Percentiles rank a stretch among this genome's conserved stretches.
phyloP scores from a whole-genome alignment of 2,797 vertebrate species.

The Momotus momota region DNA sequence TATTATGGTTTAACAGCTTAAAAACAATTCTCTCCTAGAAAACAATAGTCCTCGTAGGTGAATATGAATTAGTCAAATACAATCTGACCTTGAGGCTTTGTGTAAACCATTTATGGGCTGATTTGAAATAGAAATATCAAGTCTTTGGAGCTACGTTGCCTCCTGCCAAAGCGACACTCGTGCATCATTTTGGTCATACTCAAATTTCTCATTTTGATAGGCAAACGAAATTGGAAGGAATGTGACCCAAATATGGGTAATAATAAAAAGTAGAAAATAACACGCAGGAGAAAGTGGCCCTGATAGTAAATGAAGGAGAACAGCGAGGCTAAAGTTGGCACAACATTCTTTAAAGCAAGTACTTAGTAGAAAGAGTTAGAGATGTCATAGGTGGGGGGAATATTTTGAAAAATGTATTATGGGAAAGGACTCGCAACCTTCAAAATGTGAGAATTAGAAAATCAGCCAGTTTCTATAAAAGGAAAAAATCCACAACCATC shows the following conservation, averaged over 20 bases:
- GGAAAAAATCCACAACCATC: neutral
- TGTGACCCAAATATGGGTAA: neutral
- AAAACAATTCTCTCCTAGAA: neutral
- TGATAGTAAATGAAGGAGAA: neutral
- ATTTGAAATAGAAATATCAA: neutral
- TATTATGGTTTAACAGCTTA: neutral
- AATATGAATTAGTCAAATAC: neutral
- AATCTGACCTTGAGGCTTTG: neutral
- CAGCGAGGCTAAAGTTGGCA: neutral
- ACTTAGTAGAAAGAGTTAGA: neutral
- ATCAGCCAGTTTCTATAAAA: neutral
- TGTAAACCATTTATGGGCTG: neutral
- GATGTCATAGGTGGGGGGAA: neutral
- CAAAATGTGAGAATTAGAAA: neutral
- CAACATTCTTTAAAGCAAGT: neutral
- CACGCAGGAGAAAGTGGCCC: neutral
- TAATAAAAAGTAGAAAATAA: neutral
- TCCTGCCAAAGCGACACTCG: neutral
- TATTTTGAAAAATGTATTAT: neutral
- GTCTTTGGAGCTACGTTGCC: neutral
- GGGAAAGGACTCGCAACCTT: neutral
- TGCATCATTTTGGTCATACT: neutral
- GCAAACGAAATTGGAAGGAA: neutral
- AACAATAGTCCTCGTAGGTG: neutral
- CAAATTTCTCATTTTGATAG: neutral